Percentiles rank a stretch among this genome's conserved stretches.
These are phyloP conservation scores for Drosophila virilis DNA, from an alignment of 1,140 invertebrate genomes.

Conservation along the genomic window DNA sequence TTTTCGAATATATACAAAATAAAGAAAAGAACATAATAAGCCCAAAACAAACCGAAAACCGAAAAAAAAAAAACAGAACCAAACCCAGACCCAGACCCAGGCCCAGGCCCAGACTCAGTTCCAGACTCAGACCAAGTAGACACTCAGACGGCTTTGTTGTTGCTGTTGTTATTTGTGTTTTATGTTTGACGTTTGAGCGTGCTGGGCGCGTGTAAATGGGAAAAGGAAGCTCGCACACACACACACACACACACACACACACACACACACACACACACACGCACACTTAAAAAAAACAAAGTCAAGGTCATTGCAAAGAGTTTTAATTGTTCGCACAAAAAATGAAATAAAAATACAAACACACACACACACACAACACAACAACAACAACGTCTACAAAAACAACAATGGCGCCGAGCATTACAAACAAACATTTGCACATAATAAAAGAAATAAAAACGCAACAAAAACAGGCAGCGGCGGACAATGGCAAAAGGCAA, in stretches of 20 bases:
- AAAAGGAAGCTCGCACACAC: slow-evolving; percentile 78
- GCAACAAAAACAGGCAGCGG: slow-evolving; percentile 57
- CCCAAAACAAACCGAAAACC: slow-evolving; percentile 48
- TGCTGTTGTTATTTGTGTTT: slow-evolving; percentile 64
- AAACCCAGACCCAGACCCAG: slow-evolving; percentile 21
- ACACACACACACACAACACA: slow-evolving; percentile 25
- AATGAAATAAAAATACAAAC: slow-evolving; percentile 66
- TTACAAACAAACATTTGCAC: slow-evolving; percentile 77
- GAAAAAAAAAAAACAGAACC: slow-evolving; percentile 26
- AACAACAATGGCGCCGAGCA: slow-evolving; percentile 69
- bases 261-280: slow-evolving; percentile 13
- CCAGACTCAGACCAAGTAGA: slow-evolving; percentile 69
- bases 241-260: slow-evolving; percentile 20
- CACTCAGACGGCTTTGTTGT: slow-evolving; percentile 79
- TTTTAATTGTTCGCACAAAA: slow-evolving; percentile 82
- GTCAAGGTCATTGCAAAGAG: slow-evolving; percentile 84
- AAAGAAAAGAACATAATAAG: slow-evolving; percentile 41
- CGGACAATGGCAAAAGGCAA: slow-evolving; percentile 77
- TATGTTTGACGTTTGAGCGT: slow-evolving; percentile 80
- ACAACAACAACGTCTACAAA: slow-evolving; percentile 28
- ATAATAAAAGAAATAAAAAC: slow-evolving; percentile 82
- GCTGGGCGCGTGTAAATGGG: slow-evolving; percentile 79
- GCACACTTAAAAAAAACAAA: slow-evolving; percentile 68
- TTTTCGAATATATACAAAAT: slow-evolving; percentile 46
- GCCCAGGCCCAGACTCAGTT: slow-evolving; percentile 48